phyloP scores from a whole-genome alignment of 2,888 invertebrate species.

The Pachymerium ferrugineum region DNA sequence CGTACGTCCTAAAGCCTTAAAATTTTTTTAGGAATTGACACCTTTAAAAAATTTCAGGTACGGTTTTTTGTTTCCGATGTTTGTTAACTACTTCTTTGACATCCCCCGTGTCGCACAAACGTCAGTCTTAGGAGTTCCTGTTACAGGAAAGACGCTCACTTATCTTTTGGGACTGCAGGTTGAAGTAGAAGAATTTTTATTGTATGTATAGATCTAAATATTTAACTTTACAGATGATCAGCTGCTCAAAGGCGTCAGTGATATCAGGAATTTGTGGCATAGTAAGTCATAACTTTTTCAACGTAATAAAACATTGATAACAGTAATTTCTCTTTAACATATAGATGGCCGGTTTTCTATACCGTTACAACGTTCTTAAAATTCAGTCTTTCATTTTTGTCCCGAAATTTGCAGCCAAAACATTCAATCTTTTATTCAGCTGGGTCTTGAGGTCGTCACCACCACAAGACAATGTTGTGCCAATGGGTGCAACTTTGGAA shows the following conservation, averaged over 20 bases:
- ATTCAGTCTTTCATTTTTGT: slow-evolving; percentile 47
- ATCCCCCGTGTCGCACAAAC: slow-evolving; percentile 52
- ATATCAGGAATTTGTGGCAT: slow-evolving; percentile 49
- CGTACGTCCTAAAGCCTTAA: slow-evolving; percentile 46
- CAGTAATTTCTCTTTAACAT: not conserved
- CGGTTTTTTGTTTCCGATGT: slow-evolving; percentile 51
- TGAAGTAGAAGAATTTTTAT: not conserved
- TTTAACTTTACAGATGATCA: slow-evolving; percentile 33
- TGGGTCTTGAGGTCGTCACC: slow-evolving; percentile 48
- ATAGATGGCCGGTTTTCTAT: slow-evolving; percentile 49
- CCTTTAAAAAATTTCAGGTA: slow-evolving; percentile 42
- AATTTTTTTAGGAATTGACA: not conserved
- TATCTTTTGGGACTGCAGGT: slow-evolving; percentile 54
- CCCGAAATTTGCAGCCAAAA: slow-evolving; percentile 46
- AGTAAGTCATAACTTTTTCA: slow-evolving; percentile 43
- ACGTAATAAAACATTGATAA: not conserved
- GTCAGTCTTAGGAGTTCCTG: slow-evolving; percentile 51
- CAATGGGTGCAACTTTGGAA: slow-evolving; percentile 54
- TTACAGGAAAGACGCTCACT: slow-evolving; percentile 54
- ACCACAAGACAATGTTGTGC: slow-evolving; percentile 43
- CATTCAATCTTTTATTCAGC: slow-evolving; percentile 46
- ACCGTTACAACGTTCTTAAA: slow-evolving; percentile 48
- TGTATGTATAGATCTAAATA: not conserved
- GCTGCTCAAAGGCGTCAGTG: slow-evolving; percentile 46
- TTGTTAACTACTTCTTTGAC: slow-evolving; percentile 53